phyloP scores from a whole-genome alignment of 2,113 vertebrate genomes.

The Pipra filicauda region DNA sequence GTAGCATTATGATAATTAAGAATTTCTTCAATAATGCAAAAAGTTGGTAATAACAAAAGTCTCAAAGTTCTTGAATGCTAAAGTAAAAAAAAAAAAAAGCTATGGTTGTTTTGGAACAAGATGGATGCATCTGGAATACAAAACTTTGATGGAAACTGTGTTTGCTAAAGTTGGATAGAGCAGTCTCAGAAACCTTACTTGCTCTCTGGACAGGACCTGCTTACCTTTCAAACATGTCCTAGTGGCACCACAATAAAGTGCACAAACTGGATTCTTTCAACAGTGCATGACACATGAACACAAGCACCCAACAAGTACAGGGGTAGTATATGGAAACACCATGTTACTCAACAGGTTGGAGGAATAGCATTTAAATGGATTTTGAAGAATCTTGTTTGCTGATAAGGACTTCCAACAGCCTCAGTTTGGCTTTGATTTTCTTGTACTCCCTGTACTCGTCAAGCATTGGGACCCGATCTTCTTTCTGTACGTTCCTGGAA shows the following conservation, averaged over 20 bases:
- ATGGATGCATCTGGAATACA: slow-evolving; percentile 52
- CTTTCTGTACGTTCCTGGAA: slow-evolving; percentile 90
- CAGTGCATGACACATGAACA: slow-evolving; percentile 72
- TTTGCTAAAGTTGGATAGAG: slow-evolving; percentile 68
- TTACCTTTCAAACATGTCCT: slow-evolving; percentile 52
- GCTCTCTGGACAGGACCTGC: slow-evolving; percentile 61
- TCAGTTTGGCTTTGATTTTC: slow-evolving; percentile 95
- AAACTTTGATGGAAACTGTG: slow-evolving; percentile 59
- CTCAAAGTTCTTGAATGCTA: slow-evolving; percentile 71
- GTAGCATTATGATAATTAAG: slow-evolving; percentile 47
- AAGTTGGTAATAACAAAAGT: slow-evolving; percentile 27
- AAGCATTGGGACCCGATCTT: slow-evolving; percentile 91
- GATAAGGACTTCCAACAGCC: slow-evolving; percentile 96
- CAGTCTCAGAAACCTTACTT: slow-evolving; percentile 50
- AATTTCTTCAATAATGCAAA: slow-evolving; percentile 70
- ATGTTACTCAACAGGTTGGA: slow-evolving; percentile 59
- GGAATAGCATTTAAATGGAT: slow-evolving; percentile 82
- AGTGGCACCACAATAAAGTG: slow-evolving; percentile 74
- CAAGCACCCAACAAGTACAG: slow-evolving; percentile 70
- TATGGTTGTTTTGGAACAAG: slow-evolving; percentile 63
- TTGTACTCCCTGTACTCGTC: slow-evolving; percentile 97
- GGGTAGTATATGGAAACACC: slow-evolving; percentile 61
- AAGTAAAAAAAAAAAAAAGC: slow-evolving; percentile 26
- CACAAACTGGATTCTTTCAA: slow-evolving; percentile 70
- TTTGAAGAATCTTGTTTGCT: slow-evolving; percentile 98